These are phyloP conservation scores for Lepidocyrtoides sp. DNA, from an alignment of 2,888 invertebrate species.

Conservation along the genomic window DNA sequence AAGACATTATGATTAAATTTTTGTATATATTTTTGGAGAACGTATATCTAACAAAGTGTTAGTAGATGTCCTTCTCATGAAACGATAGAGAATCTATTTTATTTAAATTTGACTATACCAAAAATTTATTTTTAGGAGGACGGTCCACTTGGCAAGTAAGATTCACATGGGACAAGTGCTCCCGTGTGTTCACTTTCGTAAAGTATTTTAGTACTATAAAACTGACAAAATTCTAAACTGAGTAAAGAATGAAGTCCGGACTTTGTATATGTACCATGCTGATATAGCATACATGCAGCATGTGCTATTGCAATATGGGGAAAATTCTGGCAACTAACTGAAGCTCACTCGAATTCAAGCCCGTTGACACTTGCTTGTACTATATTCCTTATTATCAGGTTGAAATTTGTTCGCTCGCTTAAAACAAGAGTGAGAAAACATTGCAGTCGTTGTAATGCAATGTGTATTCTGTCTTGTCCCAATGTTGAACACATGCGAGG, in stretches of 20 bases:
- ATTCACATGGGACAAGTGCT: constrained; percentile 71
- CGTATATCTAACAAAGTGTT: too few relatives aligned
- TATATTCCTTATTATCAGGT: constrained; percentile 20
- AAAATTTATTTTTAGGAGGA: constrained; percentile 83
- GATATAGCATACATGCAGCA: too few relatives aligned
- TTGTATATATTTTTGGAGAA: not conserved
- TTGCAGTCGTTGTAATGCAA: not conserved
- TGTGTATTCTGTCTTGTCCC: not conserved
- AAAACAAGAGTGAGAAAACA: constrained; percentile 33
- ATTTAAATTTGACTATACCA: not conserved
- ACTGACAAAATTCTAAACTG: not conserved
- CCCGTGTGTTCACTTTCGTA: not conserved
- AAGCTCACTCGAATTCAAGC: not conserved
- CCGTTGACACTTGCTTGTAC: constrained; percentile 32
- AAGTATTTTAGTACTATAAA: not conserved
- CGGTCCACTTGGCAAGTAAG: constrained; percentile 84
- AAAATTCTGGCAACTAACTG: constrained; percentile 33
- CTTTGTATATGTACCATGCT: not conserved
- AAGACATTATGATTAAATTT: not conserved
- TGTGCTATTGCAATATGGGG: not conserved
- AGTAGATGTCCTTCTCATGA: not conserved
- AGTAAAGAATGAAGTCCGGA: too few relatives aligned
- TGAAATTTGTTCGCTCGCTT: constrained; percentile 35
- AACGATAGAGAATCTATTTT: not conserved
- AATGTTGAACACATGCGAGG: not conserved